Base-by-base conservation (phyloP, 30 jellyfish, hydroid and myxozoan genomes). In the Aurelia sp. region DNA sequence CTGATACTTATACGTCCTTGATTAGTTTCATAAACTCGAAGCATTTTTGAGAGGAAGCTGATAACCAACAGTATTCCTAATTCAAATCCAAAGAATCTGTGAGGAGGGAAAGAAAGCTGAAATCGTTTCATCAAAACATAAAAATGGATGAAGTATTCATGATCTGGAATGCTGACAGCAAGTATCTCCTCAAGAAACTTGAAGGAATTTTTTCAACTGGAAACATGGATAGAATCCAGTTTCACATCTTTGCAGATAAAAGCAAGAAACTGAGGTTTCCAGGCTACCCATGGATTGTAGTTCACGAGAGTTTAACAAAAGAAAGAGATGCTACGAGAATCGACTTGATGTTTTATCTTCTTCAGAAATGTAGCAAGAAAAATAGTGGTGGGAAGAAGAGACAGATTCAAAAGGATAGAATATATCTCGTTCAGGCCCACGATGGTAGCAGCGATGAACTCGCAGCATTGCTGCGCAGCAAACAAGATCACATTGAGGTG, bases 141-240 rank as follows among this genome's bases (percentile, higher is more conserved):
- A 59, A n/a, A 13, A 78, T 78, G 89, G 89, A 78, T 15, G 89
- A 78, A 50, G 66, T 78, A 59, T 64, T 63, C 15, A 78, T 78
- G 89, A 47, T 63, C 13, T 78, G 89, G 89, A 63, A 52, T 13
- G 72, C 47, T 3, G 71, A 62, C 5, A 40, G 59, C 18, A 69
- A 63, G 22, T 52, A 12, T 15, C 50, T 78, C 2, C 47, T 78
- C 16, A 78, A 78, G 61, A n/a, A 40, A 24, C 59, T 78, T 30
- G 72, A 63, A 15, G 35, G 21, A 4, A 48, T 63, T 18, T 16
- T 63, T 62, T 17, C 66, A 33, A 47, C 59, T 8, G 27, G 67
- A 11, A 66, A 48, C 61, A 48, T 13, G 16, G 38, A 16, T 4
- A 19, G 35, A n/a, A 52, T 78, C 53, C 19, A 19, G 19, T 21